Evolutionary conservation across 1,140 invertebrate genomes (phyloP), one percentile per base, ranked within the genome.

Genomic region (Scaptomyza montana): DNA sequence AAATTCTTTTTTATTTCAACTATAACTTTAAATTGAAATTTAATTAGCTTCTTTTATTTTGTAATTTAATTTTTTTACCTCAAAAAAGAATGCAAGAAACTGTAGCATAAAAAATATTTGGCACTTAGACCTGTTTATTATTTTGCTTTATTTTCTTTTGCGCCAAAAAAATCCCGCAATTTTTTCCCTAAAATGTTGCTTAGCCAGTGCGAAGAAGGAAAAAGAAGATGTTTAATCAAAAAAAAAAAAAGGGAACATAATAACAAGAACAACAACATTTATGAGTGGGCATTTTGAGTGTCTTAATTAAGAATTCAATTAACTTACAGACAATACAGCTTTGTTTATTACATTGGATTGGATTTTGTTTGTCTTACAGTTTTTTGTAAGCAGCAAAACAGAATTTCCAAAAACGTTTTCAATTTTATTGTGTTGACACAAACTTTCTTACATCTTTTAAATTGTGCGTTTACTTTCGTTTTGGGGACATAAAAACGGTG

Each of bases 401-500:
- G 36, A 9, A 3, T 39, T 43, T 43, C n/a, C 39, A 8, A n/a
- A 4, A n/a, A 43, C 3, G n/a, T 3, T n/a, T n/a, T 43, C 12
- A n/a, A 43, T 12, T 39, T n/a, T 12, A n/a, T 43, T 43, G 33
- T 36, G 33, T 36, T 36, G 33, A 36, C 33, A 7, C 6, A 9
- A 36, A 7, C 4, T 33, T 33, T 33, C 30, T 33, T 33, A 6
- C 1, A 33, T 3, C 30, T 33, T 33, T 33, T 6, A 33, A 33
- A 33, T 33, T 33, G 30, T 33, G 30, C 0, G 30, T n/a, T n/a
- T n/a, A 16, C 16, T 16, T 16, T 16, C 16, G 30, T 33, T 19
- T 25, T 45, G 21, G 5, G 36, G 12, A 19, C 51, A 57, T 56
- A 51, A 65, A 62, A 21, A 33, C 62, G 59, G 55, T 66, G 62